Evolutionary conservation across 2,797 vertebrate genomes (phyloP), one percentile per base, ranked within the genome.

Genomic region (Tachyglossus aculeatus): DNA sequence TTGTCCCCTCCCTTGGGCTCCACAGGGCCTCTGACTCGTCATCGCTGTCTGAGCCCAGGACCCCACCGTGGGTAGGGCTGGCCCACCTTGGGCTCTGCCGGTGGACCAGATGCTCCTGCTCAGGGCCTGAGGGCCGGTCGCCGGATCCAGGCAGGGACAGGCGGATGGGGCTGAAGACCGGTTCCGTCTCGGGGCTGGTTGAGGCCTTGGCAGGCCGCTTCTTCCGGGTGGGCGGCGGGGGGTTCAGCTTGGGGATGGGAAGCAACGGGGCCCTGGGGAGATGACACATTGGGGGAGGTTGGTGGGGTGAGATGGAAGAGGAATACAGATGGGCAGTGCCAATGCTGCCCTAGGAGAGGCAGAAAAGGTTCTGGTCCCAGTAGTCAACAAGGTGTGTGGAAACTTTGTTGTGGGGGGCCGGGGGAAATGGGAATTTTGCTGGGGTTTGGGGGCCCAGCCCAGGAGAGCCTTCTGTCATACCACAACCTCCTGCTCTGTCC

Each of bases 161-260:
- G n/a, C n/a, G n/a, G n/a, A n/a, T n/a, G n/a, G n/a, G n/a, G n/a
- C n/a, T 43, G 5, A 48, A n/a, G 13, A 6, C 70, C 12, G 61
- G 59, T 19, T 80, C 69, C 22, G 86, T 34, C 3, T 92, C 92
- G n/a, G 90, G 88, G 41, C 90, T 92, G 0, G 92, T 91, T 3
- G 93, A 94, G 48, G 92, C 93, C 82, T 95, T 92, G 82, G 92
- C 93, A 2, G 93, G 89, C 11, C 95, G 90, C 63, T 96, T 96
- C 44, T 94, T 91, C 66, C 87, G 92, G 77, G 91, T 54, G 7
- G 93, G 90, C 0, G 95, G 94, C 0, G 94, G 95, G 0, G 94
- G 95, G 71, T 95, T 94, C 13, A 97, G 88, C 74, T 94, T 95
- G 32, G 94, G 95, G 52, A 96, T 94, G 58, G 86, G 89, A 21